Conservation (phyloP, 2,113 vertebrate species). For the Willisornis vidua region DNA sequence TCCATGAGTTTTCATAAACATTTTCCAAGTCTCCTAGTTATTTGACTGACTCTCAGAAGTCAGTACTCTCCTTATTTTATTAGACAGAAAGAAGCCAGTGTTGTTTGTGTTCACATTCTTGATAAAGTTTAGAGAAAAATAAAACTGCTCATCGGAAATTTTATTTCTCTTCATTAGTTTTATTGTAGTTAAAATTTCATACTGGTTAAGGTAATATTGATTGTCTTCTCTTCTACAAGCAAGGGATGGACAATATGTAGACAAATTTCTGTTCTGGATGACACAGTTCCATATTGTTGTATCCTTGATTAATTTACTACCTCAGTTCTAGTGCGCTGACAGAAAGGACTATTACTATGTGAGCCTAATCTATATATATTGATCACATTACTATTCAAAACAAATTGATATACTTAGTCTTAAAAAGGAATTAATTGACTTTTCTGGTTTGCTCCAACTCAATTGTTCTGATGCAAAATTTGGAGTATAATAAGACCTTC, state of each 20-base stretch:
- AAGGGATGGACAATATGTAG: neutral
- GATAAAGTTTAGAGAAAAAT: neutral
- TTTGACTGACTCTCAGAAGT: neutral
- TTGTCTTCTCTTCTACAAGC: neutral
- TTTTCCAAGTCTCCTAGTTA: neutral
- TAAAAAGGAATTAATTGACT: neutral
- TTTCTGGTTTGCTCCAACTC: neutral
- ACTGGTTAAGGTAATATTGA: neutral
- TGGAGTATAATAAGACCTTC: neutral
- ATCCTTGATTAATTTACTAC: neutral
- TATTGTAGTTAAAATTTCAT: neutral
- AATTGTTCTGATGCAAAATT: neutral
- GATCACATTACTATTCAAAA: neutral
- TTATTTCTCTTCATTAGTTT: neutral
- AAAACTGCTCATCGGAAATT: neutral
- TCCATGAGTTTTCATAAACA: accelerated
- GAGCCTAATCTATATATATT: neutral
- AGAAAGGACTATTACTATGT: neutral
- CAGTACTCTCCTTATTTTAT: neutral
- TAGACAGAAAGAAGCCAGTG: neutral
- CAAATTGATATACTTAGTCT: neutral
- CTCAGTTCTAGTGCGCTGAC: neutral
- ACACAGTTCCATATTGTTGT: neutral
- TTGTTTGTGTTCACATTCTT: neutral
- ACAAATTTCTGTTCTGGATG: neutral